phyloP scores from a whole-genome alignment of 2,888 invertebrate species.

The Apotomis betuletana region DNA sequence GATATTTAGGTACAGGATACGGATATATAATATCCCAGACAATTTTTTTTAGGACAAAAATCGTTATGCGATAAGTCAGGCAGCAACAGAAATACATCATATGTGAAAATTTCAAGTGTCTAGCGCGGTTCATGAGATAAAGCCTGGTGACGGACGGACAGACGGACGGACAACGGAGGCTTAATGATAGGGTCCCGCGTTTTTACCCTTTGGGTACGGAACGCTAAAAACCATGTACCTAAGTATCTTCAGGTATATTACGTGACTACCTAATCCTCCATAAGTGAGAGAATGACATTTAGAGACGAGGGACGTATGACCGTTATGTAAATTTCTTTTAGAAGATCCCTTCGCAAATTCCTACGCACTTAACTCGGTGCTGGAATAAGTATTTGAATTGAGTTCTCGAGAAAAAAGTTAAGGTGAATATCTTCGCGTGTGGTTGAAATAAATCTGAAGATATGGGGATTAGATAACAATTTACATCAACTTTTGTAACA shows the following conservation, averaged over 20 bases:
- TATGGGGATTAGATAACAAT: conserved; percentile 2
- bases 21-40: no score
- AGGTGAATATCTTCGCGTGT: conserved; percentile 19
- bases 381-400: conserved; percentile 32
- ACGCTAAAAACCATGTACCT: neutral
- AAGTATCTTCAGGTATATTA: neutral
- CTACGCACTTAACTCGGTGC: conserved; percentile 28
- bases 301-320: conserved; percentile 25
- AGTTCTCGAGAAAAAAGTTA: conserved; percentile 27
- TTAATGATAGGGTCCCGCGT: no score
- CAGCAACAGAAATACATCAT: no score
- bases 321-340: conserved; percentile 37
- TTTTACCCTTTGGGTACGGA: no score
- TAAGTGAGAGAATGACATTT: conserved; percentile 25
- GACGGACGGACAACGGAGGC: no score
- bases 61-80: no score
- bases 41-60: no score
- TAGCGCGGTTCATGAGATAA: no score
- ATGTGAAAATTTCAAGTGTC: no score
- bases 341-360: conserved; percentile 24
- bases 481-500: conserved; percentile 10
- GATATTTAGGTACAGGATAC: no score
- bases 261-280: conserved; percentile 18
- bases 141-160: no score
- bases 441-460: conserved; percentile 30